Evolutionary conservation across 2,113 vertebrate species (phyloP).

Genomic region (Lamprologus tigripictilis): DNA sequence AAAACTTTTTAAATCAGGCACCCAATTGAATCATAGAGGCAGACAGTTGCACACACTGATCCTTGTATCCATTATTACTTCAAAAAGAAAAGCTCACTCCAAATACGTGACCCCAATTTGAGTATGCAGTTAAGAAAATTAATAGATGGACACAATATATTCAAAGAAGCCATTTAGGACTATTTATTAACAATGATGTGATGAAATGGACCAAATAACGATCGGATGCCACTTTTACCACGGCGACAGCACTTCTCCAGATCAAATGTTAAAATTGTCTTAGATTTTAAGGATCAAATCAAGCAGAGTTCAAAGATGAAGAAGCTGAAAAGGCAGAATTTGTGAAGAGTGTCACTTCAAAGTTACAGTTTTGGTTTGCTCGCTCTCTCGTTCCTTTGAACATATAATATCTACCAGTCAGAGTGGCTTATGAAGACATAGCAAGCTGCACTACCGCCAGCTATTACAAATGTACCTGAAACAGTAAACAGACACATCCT

Average conservation of each 20-base stretch:
- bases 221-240: rapidly evolving
- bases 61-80: neutral
- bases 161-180: neutral
- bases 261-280: neutral
- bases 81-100: neutral
- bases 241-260: neutral
- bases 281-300: neutral
- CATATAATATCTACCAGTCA: neutral
- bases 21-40: neutral
- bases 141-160: neutral
- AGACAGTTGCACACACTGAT: neutral
- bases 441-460: neutral
- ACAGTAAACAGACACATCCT: neutral
- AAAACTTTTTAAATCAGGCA: neutral
- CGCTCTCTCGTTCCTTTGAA: neutral
- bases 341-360: neutral
- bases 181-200: neutral
- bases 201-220: neutral
- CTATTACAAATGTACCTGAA: neutral
- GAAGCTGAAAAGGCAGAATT: neutral
- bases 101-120: neutral
- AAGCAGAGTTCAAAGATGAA: neutral
- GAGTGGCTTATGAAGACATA: neutral
- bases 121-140: neutral
- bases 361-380: neutral